Base-by-base conservation (phyloP, 2,797 vertebrate genomes). In the Tauraco hartlaubi region DNA sequence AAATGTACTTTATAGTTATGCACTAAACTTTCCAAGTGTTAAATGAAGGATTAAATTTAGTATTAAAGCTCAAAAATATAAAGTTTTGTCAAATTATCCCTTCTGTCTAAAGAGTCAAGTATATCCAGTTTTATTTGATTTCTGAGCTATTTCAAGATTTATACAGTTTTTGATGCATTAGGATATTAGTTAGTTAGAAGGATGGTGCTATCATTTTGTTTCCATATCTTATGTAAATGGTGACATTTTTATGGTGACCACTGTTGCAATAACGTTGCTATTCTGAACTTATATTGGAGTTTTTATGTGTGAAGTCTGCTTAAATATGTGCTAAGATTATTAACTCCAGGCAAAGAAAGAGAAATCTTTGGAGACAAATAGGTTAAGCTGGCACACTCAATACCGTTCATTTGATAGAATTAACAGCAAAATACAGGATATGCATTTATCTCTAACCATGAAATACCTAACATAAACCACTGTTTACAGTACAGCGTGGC, bases 11-110 rank as follows among this genome's bases (percentile, higher is more conserved):
- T 81, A 55, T 49, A 52, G 35, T 58, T 83, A 90, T 39, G 54
- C 10, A 31, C 46, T 88, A 80, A 93, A 55, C 2, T 72, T 93
- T 78, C 62, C 7, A 61, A 78, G 25, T 81, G 75, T 90, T 88
- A 88, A 93, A 92, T 66, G 28, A 29, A 68, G 68, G 39, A 85
- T 91, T 92, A 91, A 83, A 90, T 75, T 92, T 28, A 31, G 61
- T 48, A 78, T 68, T 83, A 61, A 26, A 68, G 11, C 23, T 80
- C 56, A 77, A 74, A 94, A 92, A 52, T 18, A 63, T 17, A 12
- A 83, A 81, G 26, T 56, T 59, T 61, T 85, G n/a, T 78, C 29
- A 77, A 77, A 72, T 85, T 61, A 78, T 94, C 94, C 46, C 6
- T 68, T 79, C 17, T 28, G 51, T 77, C 29, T 85, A 19, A 74